A percentile compares a stretch with the other conserved stretches of the same genome.
These are phyloP conservation scores for Takifugu flavidus DNA, from an alignment of 2,113 vertebrate genomes.

Conservation along the genomic window DNA sequence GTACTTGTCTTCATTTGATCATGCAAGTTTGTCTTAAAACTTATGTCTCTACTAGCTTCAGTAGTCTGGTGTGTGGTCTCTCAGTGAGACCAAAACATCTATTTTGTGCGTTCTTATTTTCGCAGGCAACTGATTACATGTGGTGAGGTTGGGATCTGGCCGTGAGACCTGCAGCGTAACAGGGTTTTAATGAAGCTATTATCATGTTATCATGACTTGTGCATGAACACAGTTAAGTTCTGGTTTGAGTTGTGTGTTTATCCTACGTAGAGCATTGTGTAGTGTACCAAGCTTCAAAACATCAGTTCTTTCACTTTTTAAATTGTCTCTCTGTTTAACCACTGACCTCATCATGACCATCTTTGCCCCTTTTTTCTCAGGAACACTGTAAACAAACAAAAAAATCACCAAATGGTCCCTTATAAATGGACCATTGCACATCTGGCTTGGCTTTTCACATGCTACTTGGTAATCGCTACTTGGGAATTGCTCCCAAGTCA, in stretches of 20 bases:
- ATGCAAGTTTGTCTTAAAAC: too few relatives aligned
- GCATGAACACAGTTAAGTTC: slow-evolving; percentile 13
- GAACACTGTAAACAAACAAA: slow-evolving; percentile 75
- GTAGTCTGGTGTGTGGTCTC: too few relatives aligned
- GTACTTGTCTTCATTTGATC: too few relatives aligned
- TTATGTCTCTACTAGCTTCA: too few relatives aligned
- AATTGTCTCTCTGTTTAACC: slow-evolving; percentile 51
- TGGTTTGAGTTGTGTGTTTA: slow-evolving; percentile 15
- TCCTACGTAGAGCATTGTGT: slow-evolving; percentile 36
- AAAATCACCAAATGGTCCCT: slow-evolving; percentile 59
- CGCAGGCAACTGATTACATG: slow-evolving; percentile 31
- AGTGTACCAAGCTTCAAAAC: slow-evolving; percentile 61
- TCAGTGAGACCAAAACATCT: too few relatives aligned
- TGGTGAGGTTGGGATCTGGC: slow-evolving; percentile 1
- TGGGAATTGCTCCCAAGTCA: slow-evolving; percentile 72
- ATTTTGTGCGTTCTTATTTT: slow-evolving; percentile 24
- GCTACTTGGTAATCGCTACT: too few relatives aligned
- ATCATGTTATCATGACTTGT: too few relatives aligned
- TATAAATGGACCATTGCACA: slow-evolving; percentile 52
- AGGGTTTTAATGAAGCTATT: slow-evolving; percentile 1
- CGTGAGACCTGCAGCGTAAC: slow-evolving; percentile 23
- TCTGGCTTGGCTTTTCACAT: background rate
- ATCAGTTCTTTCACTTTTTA: slow-evolving; percentile 57
- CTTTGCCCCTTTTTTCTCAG: background rate
- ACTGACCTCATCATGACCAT: slow-evolving; percentile 56